These are phyloP conservation scores for Enteromius paludinosus DNA, from an alignment of 2,797 vertebrate genomes.

Conservation along the genomic window DNA sequence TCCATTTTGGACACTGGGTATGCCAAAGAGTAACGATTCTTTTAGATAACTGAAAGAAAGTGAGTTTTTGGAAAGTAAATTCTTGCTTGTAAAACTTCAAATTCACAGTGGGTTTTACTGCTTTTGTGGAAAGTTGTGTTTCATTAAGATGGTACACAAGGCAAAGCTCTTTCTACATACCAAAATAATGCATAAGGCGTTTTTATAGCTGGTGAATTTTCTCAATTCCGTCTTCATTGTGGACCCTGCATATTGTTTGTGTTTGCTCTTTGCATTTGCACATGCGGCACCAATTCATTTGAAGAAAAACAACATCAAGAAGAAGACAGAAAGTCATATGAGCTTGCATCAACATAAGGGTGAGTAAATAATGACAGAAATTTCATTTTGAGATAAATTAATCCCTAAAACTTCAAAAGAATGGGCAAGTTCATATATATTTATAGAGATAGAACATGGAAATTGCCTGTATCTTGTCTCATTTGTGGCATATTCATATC, in stretches of 20 bases:
- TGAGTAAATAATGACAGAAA: not conserved
- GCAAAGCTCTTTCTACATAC: not conserved
- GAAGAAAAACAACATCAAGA: not conserved
- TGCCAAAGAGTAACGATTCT: not conserved
- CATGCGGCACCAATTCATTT: not conserved
- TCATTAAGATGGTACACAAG: not conserved
- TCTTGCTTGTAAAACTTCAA: not conserved
- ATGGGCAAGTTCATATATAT: not conserved
- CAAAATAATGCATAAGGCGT: not conserved
- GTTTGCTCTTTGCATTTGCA: conserved; percentile 4
- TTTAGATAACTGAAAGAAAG: not conserved
- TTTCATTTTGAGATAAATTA: not conserved
- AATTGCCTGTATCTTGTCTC: not conserved
- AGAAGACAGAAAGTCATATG: not conserved
- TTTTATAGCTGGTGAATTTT: not conserved
- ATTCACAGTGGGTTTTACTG: not conserved
- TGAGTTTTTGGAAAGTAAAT: not conserved
- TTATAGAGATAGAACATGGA: not conserved
- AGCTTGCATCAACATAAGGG: not conserved
- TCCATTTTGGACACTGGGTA: not conserved
- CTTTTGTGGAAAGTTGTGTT: not conserved
- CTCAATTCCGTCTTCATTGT: not conserved
- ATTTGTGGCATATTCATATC: not conserved
- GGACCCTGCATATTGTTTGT: not conserved
- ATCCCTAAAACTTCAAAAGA: not conserved